Evolutionary conservation across 2,113 vertebrate genomes (phyloP).

Genomic region (Hylia prasina): DNA sequence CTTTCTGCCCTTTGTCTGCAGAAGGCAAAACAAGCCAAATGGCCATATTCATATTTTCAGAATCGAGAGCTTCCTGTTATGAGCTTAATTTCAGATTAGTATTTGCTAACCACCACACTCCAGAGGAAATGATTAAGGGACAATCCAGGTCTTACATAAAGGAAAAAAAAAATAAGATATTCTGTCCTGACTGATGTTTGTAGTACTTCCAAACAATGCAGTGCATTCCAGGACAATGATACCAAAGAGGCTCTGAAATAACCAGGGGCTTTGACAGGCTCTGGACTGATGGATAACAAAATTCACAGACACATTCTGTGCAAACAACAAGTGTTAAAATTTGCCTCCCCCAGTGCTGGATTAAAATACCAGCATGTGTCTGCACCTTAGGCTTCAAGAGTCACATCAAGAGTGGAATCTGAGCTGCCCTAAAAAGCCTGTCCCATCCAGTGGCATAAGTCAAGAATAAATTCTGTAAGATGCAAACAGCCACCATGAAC

Average conservation of each 20-base stretch:
- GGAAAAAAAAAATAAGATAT: background rate
- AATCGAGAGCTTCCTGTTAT: slow-evolving; percentile 37
- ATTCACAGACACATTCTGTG: background rate
- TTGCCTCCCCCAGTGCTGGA: background rate
- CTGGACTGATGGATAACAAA: background rate
- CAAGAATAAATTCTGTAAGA: background rate
- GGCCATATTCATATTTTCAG: background rate
- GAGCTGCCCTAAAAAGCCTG: background rate
- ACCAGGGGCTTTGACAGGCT: background rate
- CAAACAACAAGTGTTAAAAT: background rate
- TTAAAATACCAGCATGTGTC: background rate
- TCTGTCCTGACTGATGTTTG: background rate
- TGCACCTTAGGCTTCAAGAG: background rate
- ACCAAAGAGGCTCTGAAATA: background rate
- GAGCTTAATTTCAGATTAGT: slow-evolving; percentile 33
- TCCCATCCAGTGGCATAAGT: background rate
- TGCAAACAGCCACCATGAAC: background rate
- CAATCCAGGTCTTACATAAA: background rate
- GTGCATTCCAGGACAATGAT: background rate
- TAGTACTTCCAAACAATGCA: background rate
- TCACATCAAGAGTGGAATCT: background rate
- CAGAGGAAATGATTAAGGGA: slow-evolving; percentile 38
- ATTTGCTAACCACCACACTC: slow-evolving; percentile 46
- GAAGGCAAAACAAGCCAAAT: slow-evolving; percentile 19
- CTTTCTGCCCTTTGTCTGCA: slow-evolving; percentile 24